Base-by-base conservation (phyloP, 2,797 vertebrate species). In the Brachymystax lenok region DNA sequence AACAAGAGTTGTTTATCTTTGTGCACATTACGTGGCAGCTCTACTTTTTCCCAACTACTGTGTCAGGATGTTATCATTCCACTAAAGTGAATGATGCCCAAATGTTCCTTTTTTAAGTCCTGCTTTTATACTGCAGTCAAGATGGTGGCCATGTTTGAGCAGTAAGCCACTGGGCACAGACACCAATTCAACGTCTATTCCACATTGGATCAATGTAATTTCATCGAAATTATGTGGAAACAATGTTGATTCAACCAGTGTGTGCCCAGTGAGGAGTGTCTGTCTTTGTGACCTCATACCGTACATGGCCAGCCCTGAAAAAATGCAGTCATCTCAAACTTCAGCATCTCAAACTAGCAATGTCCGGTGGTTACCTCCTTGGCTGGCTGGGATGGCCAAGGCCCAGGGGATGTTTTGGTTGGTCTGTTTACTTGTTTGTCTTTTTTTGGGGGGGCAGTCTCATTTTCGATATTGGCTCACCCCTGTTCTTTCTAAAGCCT, bases 351-450 rank as follows among this genome's bases (percentile, higher is more conserved):
- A 76, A 84, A 86, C 81, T 64, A 82, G 81, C 83, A 75, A 83
- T 74, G 88, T 92, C 86, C 85, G 80, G 85, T 84, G 85, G 89
- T 90, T 86, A 81, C 78, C 75, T 84, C 77, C 74, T 33, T 61
- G 78, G 80, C 79, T 76, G 78, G 71, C 78, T 56, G 69, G 68
- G 81, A 83, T 78, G 83, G 80, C 68, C 16, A 66, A n/a, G 77
- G 74, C 79, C 84, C 79, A 82, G 71, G 84, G 77, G 83, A 87
- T 84, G 82, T 88, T 89, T 88, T 80, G 85, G 79, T 89, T 87
- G 85, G 78, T 87, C 66, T 90, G 82, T 90, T 90, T 82, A 74
- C 80, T 79, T 72, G 64, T 85, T 84, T 80, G 79, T 85, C 74
- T 84, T 88, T 79, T 80, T 87, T 87, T 88, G 84, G 24, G 24